A percentile compares a stretch with the other conserved stretches of the same genome.
Conservation (phyloP, 2,888 invertebrate genomes). For the Volucella zonaria region DNA sequence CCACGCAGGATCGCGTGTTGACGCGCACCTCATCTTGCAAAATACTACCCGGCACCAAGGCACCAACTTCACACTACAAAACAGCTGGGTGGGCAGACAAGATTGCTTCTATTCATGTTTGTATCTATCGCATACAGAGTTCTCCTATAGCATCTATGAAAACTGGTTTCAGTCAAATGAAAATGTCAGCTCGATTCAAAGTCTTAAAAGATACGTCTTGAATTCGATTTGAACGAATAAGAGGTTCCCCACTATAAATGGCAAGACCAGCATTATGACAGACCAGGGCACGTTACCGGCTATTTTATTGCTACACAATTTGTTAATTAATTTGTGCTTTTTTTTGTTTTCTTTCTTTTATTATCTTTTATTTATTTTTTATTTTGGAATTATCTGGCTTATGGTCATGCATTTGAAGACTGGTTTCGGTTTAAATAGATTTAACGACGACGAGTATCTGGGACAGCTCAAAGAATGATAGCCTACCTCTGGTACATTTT, state of each 20-base stretch:
- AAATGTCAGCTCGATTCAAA: constrained; percentile 36
- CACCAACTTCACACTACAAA: constrained; percentile 40
- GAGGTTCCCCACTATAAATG: constrained; percentile 55
- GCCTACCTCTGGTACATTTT: constrained; percentile 14
- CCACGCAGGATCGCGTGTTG: constrained; percentile 53
- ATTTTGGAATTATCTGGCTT: background rate
- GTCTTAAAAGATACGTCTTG: constrained; percentile 16
- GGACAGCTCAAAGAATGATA: constrained; percentile 53
- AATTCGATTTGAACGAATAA: constrained; percentile 48
- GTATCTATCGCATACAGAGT: constrained; percentile 47
- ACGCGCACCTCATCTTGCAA: constrained; percentile 53
- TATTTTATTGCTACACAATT: constrained; percentile 56
- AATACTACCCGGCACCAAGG: constrained; percentile 36
- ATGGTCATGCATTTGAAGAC: constrained; percentile 57
- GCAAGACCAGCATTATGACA: constrained; percentile 60
- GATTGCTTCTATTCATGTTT: constrained; percentile 32
- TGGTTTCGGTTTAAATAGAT: constrained; percentile 48
- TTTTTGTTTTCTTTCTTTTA: constrained; percentile 12
- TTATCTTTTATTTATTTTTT: background rate
- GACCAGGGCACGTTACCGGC: constrained; percentile 54
- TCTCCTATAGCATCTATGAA: constrained; percentile 27
- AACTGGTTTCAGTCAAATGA: constrained; percentile 9
- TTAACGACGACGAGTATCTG: constrained; percentile 17
- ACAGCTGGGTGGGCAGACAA: constrained; percentile 70
- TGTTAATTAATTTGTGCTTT: constrained; percentile 4